These are phyloP conservation scores for Cenopis cana DNA, from an alignment of 2,888 invertebrate genomes.

Conservation along the genomic window DNA sequence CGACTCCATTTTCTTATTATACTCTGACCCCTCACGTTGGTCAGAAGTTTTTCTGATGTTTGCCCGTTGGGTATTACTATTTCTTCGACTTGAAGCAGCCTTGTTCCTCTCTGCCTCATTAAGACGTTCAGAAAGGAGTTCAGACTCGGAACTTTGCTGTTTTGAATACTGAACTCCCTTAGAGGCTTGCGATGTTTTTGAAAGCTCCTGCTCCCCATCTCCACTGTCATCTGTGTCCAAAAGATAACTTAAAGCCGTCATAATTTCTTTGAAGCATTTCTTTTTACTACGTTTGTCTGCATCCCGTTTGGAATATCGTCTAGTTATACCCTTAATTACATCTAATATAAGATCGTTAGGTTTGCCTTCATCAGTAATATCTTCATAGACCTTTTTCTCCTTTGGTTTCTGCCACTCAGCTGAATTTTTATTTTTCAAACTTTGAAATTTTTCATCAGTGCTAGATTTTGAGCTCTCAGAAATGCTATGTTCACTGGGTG, in stretches of 20 bases:
- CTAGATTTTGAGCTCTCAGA: conserved; percentile 23
- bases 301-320: conserved; percentile 73
- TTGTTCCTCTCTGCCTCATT: conserved; percentile 1
- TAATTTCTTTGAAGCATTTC: conserved; percentile 76
- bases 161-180: conserved; percentile 2
- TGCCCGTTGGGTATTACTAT: background rate
- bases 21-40: background rate
- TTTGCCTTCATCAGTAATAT: conserved; percentile 19
- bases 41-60: conserved; percentile 1
- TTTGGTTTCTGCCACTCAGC: conserved; percentile 4
- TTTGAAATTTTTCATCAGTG: conserved; percentile 9
- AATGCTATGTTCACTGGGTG: background rate
- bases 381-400: conserved; percentile 7
- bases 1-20: background rate
- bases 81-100: background rate
- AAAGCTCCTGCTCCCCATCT: conserved; percentile 41
- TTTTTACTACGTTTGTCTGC: conserved; percentile 66
- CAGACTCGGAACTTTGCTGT: conserved; percentile 4
- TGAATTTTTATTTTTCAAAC: conserved; percentile 14
- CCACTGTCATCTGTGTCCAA: conserved; percentile 73
- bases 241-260: conserved; percentile 72
- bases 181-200: conserved; percentile 2
- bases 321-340: conserved; percentile 74
- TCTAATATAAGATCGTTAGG: conserved; percentile 65
- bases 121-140: background rate